Conservation (phyloP, 2,113 vertebrate genomes). For the Felis chaus region DNA sequence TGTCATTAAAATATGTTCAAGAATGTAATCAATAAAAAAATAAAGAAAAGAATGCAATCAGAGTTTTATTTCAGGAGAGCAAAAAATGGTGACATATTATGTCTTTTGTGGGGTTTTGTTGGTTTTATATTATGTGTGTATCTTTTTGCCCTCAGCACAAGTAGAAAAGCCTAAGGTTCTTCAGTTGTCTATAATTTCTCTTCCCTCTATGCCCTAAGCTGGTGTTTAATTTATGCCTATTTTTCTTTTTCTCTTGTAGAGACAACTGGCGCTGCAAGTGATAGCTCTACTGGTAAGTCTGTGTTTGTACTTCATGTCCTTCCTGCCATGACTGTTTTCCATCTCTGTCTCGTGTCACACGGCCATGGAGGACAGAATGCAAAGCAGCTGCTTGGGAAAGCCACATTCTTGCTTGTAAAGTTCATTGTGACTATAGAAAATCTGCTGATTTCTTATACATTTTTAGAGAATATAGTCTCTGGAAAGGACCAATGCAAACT, state of each 20-base stretch:
- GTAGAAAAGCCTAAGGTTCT: not conserved
- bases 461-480: not conserved
- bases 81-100: not conserved
- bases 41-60: not conserved
- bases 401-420: not conserved
- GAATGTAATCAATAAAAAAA: too few species aligned
- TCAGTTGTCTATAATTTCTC: not conserved
- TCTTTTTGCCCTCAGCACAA: not conserved
- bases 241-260: not conserved
- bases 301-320: not conserved
- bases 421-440: not conserved
- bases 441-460: not conserved
- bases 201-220: too few species aligned
- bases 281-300: not conserved
- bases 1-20: not conserved
- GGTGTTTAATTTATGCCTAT: not conserved
- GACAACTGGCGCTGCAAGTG: accelerated
- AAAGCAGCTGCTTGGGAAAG: not conserved
- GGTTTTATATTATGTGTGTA: not conserved
- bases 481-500: not conserved
- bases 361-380: not conserved
- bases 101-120: not conserved
- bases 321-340: not conserved
- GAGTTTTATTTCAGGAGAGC: not conserved
- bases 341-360: not conserved